phyloP scores from a whole-genome alignment of 2,797 vertebrate genomes.

The Steatocranus sp. region DNA sequence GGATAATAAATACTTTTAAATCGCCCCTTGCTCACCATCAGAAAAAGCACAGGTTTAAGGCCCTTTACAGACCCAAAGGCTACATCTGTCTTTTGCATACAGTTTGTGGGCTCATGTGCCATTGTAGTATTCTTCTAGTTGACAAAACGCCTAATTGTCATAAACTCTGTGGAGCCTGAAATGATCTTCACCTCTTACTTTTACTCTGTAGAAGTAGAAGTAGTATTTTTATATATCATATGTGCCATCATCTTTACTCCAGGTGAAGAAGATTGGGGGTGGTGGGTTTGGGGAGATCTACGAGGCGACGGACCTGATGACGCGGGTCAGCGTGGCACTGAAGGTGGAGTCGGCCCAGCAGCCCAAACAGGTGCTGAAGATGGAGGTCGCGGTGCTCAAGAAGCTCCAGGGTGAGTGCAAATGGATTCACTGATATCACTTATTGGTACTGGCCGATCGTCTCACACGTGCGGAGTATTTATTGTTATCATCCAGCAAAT shows the following conservation, averaged over 20 bases:
- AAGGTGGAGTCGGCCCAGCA: constrained; percentile 99
- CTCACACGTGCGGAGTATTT: background rate
- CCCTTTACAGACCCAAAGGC: background rate
- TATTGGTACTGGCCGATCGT: constrained; percentile 22
- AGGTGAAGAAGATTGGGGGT: constrained; percentile 97
- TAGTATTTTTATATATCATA: background rate
- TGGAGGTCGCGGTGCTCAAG: constrained; percentile 98
- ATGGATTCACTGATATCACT: constrained; percentile 25
- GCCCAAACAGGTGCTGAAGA: constrained; percentile 98
- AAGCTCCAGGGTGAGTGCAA: constrained; percentile 91
- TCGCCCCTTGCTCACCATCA: background rate
- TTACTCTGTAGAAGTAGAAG: background rate
- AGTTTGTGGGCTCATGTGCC: background rate
- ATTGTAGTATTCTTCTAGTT: background rate
- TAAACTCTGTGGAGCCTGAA: background rate
- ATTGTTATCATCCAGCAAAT: background rate
- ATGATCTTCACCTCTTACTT: background rate
- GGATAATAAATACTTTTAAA: background rate
- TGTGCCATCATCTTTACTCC: background rate
- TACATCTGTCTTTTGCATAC: background rate
- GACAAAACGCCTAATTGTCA: background rate
- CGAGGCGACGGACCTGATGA: constrained; percentile 93
- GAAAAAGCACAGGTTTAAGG: background rate
- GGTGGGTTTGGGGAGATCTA: constrained; percentile 99
- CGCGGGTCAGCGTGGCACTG: constrained; percentile 90